These are phyloP conservation scores for Herpailurus yagouaroundi DNA, from an alignment of 2,113 vertebrate species.

Conservation along the genomic window DNA sequence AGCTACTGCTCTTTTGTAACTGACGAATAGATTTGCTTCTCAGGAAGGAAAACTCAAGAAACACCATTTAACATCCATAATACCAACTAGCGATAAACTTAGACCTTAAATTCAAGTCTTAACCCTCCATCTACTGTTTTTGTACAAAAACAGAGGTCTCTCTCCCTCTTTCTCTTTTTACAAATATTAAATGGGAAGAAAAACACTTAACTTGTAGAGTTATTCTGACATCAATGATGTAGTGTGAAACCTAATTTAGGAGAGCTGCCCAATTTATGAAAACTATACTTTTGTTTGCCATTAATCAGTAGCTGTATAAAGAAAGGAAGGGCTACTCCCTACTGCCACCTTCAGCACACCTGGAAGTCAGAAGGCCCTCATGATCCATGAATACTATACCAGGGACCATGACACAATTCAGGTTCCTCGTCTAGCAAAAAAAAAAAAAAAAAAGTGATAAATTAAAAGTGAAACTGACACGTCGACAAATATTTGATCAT, in stretches of 20 bases:
- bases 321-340: not conserved
- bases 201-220: not conserved
- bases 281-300: not conserved
- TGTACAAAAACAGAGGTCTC: not conserved
- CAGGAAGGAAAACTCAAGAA: slow-evolving; percentile 2
- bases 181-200: not conserved
- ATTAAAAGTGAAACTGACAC: too few relatives aligned
- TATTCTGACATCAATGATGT: not conserved
- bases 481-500: too few relatives aligned
- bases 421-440: not conserved
- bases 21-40: not conserved
- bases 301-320: not conserved
- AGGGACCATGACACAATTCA: not conserved
- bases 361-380: not conserved
- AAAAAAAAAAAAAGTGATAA: too few relatives aligned
- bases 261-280: not conserved
- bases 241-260: not conserved
- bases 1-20: not conserved
- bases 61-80: not conserved
- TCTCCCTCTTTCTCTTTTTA: not conserved
- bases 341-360: not conserved
- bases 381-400: not conserved
- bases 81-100: not conserved
- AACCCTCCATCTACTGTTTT: not conserved
- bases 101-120: not conserved